These are phyloP conservation scores for Hypotaenidia philippensis DNA, from an alignment of 2,797 vertebrate species.

Conservation along the genomic window DNA sequence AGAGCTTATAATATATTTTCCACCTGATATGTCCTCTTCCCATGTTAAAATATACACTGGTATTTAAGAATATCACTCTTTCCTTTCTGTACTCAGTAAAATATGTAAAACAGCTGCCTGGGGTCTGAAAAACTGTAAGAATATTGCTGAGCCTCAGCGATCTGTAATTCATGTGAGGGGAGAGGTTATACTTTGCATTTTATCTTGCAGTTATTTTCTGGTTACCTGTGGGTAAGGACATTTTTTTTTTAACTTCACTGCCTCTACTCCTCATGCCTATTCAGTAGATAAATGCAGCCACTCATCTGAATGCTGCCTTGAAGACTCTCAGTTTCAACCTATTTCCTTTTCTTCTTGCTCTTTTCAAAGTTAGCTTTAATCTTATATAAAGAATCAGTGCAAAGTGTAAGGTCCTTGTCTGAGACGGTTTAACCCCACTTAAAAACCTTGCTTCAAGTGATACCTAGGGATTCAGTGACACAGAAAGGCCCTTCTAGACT, in stretches of 20 bases:
- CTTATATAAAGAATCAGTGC: not conserved
- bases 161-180: not conserved
- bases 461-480: not conserved
- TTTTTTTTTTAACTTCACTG: not conserved
- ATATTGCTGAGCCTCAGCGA: not conserved
- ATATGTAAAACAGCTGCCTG: not conserved
- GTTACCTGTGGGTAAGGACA: not conserved
- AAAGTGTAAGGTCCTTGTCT: not conserved
- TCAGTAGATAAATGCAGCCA: not conserved
- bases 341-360: not conserved
- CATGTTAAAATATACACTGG: not conserved
- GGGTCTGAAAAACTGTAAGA: not conserved
- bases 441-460: not conserved
- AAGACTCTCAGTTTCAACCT: not conserved
- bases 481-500: not conserved
- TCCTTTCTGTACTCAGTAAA: not conserved
- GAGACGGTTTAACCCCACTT: not conserved
- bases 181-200: not conserved
- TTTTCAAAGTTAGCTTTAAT: not conserved
- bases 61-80: not conserved
- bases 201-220: not conserved
- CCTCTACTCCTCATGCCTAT: not conserved
- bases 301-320: not conserved
- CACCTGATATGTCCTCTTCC: not conserved
- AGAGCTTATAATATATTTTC: conserved; percentile 6